Conservation (phyloP, 1,140 invertebrate genomes). For the Drosophila subobscura region DNA sequence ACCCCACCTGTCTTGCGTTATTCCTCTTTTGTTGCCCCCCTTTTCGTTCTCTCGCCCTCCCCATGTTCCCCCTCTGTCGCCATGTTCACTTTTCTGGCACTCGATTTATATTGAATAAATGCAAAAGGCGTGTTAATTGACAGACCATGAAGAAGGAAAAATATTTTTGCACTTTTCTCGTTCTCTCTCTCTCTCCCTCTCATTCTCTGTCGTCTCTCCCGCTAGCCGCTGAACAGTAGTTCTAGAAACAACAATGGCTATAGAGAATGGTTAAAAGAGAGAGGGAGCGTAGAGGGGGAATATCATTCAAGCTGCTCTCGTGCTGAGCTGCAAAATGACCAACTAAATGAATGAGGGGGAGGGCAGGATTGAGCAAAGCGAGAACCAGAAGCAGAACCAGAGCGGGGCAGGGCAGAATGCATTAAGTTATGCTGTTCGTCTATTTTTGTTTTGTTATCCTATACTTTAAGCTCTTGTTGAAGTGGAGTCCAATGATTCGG, state of each 20-base stretch:
- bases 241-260: conserved; percentile 2
- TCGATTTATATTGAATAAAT: conserved; percentile 81
- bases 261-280: conserved; percentile 8
- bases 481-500: conserved; percentile 9
- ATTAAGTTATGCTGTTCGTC: too few species aligned
- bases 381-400: conserved; percentile 7
- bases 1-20: neutral
- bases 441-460: neutral
- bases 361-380: neutral
- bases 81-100: conserved; percentile 14
- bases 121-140: conserved; percentile 81
- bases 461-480: conserved; percentile 15
- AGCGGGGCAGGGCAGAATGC: too few species aligned
- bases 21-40: neutral
- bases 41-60: neutral
- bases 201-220: neutral
- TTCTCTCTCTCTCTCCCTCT: neutral
- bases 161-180: conserved; percentile 73
- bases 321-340: conserved; percentile 51
- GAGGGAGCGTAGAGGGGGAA: too few species aligned
- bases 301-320: conserved; percentile 28
- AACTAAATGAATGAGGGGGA: conserved; percentile 27
- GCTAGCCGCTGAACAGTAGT: neutral
- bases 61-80: neutral
- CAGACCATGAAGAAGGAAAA: conserved; percentile 77